phyloP scores from a whole-genome alignment of 2,888 invertebrate genomes.

The Agrochola lychnidis region DNA sequence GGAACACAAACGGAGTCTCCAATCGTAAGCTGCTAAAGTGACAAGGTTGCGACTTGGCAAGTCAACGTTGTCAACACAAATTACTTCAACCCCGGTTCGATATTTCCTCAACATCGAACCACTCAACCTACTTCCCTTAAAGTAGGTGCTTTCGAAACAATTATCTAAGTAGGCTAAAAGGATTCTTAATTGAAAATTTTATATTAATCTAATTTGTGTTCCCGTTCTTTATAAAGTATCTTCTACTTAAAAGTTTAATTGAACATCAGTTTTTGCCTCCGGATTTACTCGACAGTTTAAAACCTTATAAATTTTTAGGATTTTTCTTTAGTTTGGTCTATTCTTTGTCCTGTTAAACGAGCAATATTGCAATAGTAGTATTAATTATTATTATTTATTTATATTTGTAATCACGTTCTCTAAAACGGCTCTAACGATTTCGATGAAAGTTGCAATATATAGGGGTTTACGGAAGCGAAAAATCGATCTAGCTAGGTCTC shows the following conservation, averaged over 20 bases:
- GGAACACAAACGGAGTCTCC: neutral
- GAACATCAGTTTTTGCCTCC: conserved; percentile 34
- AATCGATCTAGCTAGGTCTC: too few species aligned
- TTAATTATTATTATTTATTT: too few species aligned
- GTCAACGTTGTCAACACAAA: conserved; percentile 15
- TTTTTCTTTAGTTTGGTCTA: neutral
- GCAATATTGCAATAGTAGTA: too few species aligned
- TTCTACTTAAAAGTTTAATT: conserved; percentile 57
- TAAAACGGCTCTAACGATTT: too few species aligned
- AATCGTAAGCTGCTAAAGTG: neutral
- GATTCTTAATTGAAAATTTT: conserved; percentile 67
- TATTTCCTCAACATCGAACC: conserved; percentile 31
- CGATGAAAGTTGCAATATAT: too few species aligned
- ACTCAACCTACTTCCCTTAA: conserved; percentile 34
- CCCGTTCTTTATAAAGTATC: conserved; percentile 58
- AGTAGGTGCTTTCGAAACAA: conserved; percentile 61
- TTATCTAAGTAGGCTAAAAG: conserved; percentile 67
- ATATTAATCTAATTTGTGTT: conserved; percentile 60
- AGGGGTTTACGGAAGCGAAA: too few species aligned
- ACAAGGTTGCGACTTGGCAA: neutral
- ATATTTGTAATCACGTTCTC: too few species aligned
- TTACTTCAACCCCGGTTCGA: conserved; percentile 15
- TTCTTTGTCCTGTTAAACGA: neutral
- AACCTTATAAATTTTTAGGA: conserved; percentile 1
- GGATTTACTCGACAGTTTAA: conserved; percentile 30